Base-by-base conservation (phyloP, 2,888 invertebrate species). In the Cetonia aurata region DNA sequence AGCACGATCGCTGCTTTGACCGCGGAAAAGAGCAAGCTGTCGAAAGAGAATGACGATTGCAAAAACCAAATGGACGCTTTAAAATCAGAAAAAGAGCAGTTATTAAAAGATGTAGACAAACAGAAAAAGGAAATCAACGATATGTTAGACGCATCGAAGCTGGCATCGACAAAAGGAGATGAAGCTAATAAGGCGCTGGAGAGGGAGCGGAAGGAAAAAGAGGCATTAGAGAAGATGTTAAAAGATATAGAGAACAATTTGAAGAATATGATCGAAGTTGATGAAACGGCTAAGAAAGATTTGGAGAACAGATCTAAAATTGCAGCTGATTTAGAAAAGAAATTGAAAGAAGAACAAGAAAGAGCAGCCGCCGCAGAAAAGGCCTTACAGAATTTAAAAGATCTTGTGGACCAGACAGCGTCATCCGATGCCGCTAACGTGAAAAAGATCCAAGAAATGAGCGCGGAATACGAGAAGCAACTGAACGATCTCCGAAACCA, bases 101-200 rank as follows among this genome's bases (percentile, higher is more conserved):
- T 81, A 12, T 67, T 77, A 48, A 75, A 76, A 69, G 76, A 80
- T 74, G 69, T 80, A 4, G 78, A 75, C 12, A 69, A 60, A 56
- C 76, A 79, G 66, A 78, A 76, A 19, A 71, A 67, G 37, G 77
- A 80, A 72, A 78, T 79, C 19, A 60, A 65, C 17, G 74, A 77
- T 44, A 68, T 79, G 57, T 12, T 80, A 13, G 75, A 78, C n/a
- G 78, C 78, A 67, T 67, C 79, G 13, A 78, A 80, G 46, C 69
- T 71, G 9, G 56, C 72, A 3, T 25, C 73, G 13, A 37, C 69
- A 1, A 77, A 76, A 66, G 78, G 78, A 10, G 70, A 73, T 31
- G 78, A 76, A 69, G 82, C 82, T 59, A 80, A 77, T 67, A 77
- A 79, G 50, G 76, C 77, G 13, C 70, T 82, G 46, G 75, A 79